phyloP scores from a whole-genome alignment of 2,113 vertebrate genomes.

The Cricetomys ansorgei region DNA sequence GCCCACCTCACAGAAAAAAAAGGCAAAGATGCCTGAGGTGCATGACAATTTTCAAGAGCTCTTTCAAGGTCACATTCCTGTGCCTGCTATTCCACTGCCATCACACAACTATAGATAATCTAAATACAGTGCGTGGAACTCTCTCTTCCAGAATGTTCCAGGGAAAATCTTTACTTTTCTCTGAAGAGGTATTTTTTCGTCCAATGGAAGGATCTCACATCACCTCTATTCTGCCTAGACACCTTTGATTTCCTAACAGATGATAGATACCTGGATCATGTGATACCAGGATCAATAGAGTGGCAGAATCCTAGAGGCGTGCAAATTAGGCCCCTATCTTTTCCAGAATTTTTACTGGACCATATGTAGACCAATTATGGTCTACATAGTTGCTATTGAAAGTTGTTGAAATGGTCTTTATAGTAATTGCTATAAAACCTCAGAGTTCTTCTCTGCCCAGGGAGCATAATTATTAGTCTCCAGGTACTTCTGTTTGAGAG shows the following conservation, averaged over 20 bases:
- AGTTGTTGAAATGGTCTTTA: not conserved
- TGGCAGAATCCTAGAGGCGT: not conserved
- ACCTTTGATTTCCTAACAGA: not conserved
- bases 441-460: not conserved
- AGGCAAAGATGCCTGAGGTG: too few relatives aligned
- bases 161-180: not conserved
- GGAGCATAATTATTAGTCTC: not conserved
- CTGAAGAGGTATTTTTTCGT: not conserved
- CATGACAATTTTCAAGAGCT: not conserved
- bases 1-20: not conserved
- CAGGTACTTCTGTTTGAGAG: not conserved
- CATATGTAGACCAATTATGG: too few relatives aligned
- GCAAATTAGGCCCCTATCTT: not conserved
- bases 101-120: not conserved
- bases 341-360: not conserved
- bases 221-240: not conserved
- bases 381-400: not conserved
- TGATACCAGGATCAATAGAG: not conserved
- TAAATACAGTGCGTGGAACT: not conserved
- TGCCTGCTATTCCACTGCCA: not conserved
- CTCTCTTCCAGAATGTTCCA: not conserved
- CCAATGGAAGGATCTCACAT: not conserved
- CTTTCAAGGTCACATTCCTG: not conserved
- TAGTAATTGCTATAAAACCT: accelerated
- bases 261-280: not conserved